phyloP scores from a whole-genome alignment of 2,888 invertebrate species.

The Cepaea hortensis region DNA sequence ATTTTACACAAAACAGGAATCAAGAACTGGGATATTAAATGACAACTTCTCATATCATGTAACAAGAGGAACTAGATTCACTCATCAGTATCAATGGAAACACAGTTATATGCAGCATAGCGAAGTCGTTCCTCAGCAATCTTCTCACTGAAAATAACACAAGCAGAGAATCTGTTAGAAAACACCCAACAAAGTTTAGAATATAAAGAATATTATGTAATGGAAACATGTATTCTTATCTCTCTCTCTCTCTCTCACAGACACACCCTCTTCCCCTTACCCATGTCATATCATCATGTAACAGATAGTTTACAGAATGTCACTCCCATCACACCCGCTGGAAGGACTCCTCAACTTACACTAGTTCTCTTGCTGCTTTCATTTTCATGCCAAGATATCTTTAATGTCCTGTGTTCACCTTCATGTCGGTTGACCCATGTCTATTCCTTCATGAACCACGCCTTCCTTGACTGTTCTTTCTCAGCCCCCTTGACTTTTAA shows the following conservation, averaged over 20 bases:
- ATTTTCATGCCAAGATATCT: too few relatives aligned
- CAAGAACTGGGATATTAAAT: background rate
- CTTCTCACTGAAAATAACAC: constrained; percentile 69
- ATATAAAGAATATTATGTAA: background rate
- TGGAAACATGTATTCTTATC: background rate
- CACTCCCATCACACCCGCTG: too few relatives aligned
- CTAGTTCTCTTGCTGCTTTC: too few relatives aligned
- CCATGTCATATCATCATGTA: too few relatives aligned
- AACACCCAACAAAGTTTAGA: background rate
- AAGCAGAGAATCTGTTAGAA: background rate
- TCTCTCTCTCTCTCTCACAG: background rate
- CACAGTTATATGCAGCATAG: constrained; percentile 76
- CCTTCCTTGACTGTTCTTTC: too few relatives aligned
- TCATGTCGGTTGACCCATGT: too few relatives aligned
- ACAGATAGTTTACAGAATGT: too few relatives aligned
- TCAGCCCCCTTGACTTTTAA: too few relatives aligned
- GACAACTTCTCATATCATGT: background rate
- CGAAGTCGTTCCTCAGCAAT: constrained; percentile 75
- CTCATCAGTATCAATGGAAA: constrained; percentile 75
- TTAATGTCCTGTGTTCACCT: too few relatives aligned
- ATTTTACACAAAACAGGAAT: constrained; percentile 1
- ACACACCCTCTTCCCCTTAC: background rate
- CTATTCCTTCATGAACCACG: too few relatives aligned
- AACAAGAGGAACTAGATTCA: background rate
- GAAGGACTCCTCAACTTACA: too few relatives aligned